Conservation (phyloP, 2,113 vertebrate species). For the Percopsis transmontana region DNA sequence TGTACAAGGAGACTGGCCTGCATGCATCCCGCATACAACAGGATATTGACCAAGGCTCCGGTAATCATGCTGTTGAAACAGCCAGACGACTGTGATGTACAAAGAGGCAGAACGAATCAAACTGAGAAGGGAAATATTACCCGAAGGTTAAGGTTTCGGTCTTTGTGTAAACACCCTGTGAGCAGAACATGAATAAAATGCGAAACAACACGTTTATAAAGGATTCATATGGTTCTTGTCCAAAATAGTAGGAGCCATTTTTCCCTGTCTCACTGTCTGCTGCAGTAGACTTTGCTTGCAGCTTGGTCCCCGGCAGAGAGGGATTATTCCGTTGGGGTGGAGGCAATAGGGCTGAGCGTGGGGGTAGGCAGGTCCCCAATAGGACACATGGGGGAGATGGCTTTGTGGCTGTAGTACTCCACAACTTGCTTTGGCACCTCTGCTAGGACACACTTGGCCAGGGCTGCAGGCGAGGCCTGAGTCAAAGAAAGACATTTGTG, state of each 20-base stretch:
- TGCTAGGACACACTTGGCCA: slow-evolving; percentile 92
- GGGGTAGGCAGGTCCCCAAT: slow-evolving; percentile 65
- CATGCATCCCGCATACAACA: slow-evolving; percentile 48
- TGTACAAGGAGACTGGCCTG: slow-evolving; percentile 28
- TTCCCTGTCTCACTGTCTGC: slow-evolving; percentile 31
- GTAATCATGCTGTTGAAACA: slow-evolving; percentile 49
- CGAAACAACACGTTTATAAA: slow-evolving; percentile 49
- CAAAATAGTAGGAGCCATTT: slow-evolving; percentile 32
- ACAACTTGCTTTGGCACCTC: slow-evolving; percentile 95
- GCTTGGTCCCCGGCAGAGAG: slow-evolving; percentile 12
- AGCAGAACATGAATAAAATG: slow-evolving; percentile 46
- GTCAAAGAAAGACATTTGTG: slow-evolving; percentile 37
- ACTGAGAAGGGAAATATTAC: slow-evolving; percentile 42
- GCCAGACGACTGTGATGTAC: slow-evolving; percentile 37
- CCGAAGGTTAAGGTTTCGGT: slow-evolving; percentile 32
- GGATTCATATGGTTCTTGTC: slow-evolving; percentile 44
- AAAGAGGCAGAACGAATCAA: slow-evolving; percentile 29
- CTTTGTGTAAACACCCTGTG: slow-evolving; percentile 59
- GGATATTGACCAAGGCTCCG: slow-evolving; percentile 39
- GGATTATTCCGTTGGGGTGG: slow-evolving; percentile 76
- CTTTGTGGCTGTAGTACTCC: slow-evolving; percentile 92
- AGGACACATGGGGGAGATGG: slow-evolving; percentile 82
- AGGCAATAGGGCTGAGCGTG: slow-evolving; percentile 75
- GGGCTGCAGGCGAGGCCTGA: slow-evolving; percentile 88
- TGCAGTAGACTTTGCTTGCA: slow-evolving; percentile 40